phyloP scores from a whole-genome alignment of 2,797 vertebrate genomes.

The Tinamus major region DNA sequence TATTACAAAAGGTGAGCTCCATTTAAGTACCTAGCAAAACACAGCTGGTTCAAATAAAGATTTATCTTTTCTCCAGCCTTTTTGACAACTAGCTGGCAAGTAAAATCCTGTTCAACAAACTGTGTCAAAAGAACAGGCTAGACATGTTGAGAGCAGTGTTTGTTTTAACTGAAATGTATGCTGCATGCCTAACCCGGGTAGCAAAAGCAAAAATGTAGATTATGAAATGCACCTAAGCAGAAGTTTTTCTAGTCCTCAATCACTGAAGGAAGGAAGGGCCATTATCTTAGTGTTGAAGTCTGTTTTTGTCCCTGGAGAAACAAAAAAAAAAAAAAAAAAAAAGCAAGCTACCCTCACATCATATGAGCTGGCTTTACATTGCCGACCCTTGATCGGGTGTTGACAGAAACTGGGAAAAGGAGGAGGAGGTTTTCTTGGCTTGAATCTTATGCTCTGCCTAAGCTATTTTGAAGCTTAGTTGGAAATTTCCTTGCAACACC shows the following conservation, averaged over 20 bases:
- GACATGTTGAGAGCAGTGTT: neutral
- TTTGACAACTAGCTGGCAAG: slow-evolving; percentile 13
- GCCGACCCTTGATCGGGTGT: neutral
- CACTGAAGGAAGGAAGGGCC: neutral
- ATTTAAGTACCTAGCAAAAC: neutral
- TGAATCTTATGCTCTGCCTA: slow-evolving; percentile 1
- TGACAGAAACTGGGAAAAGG: slow-evolving; percentile 46
- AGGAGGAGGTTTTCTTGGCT: slow-evolving; percentile 30
- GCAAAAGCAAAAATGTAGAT: neutral
- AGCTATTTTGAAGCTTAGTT: slow-evolving; percentile 54
- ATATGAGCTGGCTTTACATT: neutral
- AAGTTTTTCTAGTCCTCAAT: neutral
- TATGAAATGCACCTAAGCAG: neutral
- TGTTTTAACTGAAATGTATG: neutral
- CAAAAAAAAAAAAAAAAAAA: neutral
- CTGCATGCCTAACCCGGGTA: neutral
- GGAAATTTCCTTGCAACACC: slow-evolving; percentile 42
- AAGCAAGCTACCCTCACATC: neutral
- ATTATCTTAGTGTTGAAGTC: neutral
- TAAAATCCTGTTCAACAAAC: slow-evolving; percentile 20
- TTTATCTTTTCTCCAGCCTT: neutral
- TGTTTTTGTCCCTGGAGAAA: slow-evolving; percentile 4
- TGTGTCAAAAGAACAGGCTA: slow-evolving; percentile 27
- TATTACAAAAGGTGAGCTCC: neutral
- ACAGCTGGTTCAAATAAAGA: slow-evolving; percentile 3